Conservation (phyloP, 2,113 vertebrate species). For the Anas platyrhynchos region DNA sequence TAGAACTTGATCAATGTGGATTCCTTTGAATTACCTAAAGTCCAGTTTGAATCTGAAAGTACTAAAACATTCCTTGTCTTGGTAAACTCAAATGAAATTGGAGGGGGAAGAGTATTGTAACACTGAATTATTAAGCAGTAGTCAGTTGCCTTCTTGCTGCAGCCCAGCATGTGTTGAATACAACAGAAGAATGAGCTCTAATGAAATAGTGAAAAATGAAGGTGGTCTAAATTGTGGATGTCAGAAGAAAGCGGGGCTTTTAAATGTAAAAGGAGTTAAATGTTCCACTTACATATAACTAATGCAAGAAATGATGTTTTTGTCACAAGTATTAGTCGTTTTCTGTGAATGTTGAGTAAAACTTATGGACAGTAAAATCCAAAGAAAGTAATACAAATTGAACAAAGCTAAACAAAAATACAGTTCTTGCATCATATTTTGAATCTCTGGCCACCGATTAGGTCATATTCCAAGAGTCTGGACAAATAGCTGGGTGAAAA, state of each 20-base stretch:
- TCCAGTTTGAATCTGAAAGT: neutral
- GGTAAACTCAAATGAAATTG: neutral
- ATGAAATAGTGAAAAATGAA: neutral
- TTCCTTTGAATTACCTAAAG: neutral
- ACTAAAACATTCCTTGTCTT: neutral
- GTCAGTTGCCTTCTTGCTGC: neutral
- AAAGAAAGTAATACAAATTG: neutral
- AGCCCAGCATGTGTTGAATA: neutral
- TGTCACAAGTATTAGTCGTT: neutral
- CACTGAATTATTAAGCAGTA: neutral
- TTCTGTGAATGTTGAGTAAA: neutral
- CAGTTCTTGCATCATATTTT: slow-evolving; percentile 13
- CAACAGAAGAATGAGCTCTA: neutral
- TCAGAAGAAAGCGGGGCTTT: neutral
- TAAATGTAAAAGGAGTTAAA: neutral
- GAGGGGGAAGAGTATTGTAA: neutral
- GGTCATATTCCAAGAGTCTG: slow-evolving; percentile 35
- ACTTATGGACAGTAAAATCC: neutral
- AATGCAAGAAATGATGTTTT: neutral
- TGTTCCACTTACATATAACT: neutral
- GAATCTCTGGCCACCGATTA: slow-evolving; percentile 17
- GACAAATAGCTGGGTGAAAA: slow-evolving; percentile 41
- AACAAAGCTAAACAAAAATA: neutral
- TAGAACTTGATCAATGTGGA: neutral
- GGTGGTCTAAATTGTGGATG: neutral